These are phyloP conservation scores for Laothoe populi DNA, from an alignment of 2,888 invertebrate species.

Conservation along the genomic window DNA sequence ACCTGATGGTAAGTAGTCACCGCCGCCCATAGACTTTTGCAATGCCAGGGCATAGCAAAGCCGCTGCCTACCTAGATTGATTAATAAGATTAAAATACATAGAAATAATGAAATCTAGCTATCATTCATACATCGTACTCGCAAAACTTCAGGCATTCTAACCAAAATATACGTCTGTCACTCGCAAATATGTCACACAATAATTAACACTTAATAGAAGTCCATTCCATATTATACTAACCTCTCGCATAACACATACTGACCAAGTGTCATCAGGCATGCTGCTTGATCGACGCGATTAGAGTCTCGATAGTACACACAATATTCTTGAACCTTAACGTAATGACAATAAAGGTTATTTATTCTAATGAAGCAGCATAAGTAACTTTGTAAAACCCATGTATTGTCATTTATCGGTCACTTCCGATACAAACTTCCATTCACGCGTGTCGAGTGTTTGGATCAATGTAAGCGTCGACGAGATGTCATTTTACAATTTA, in stretches of 20 bases:
- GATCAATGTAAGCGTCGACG: constrained; percentile 40
- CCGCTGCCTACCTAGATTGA: too few species aligned
- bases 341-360: constrained; percentile 29
- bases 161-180: too few species aligned
- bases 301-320: constrained; percentile 19
- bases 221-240: constrained; percentile 45
- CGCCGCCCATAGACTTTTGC: too few species aligned
- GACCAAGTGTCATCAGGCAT: constrained; percentile 52
- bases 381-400: constrained; percentile 35
- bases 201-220: constrained; percentile 31
- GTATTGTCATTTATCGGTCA: constrained; percentile 45
- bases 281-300: constrained; percentile 42
- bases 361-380: constrained; percentile 28
- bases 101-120: too few species aligned
- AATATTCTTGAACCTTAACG: constrained; percentile 31
- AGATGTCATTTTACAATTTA: constrained; percentile 44
- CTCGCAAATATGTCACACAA: neutral
- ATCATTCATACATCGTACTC: too few species aligned
- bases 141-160: too few species aligned
- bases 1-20: too few species aligned
- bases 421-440: constrained; percentile 44
- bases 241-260: constrained; percentile 49
- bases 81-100: too few species aligned
- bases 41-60: too few species aligned
- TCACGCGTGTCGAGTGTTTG: constrained; percentile 45